These are phyloP conservation scores for Pelusios castaneus DNA, from an alignment of 2,113 vertebrate genomes.

Conservation along the genomic window DNA sequence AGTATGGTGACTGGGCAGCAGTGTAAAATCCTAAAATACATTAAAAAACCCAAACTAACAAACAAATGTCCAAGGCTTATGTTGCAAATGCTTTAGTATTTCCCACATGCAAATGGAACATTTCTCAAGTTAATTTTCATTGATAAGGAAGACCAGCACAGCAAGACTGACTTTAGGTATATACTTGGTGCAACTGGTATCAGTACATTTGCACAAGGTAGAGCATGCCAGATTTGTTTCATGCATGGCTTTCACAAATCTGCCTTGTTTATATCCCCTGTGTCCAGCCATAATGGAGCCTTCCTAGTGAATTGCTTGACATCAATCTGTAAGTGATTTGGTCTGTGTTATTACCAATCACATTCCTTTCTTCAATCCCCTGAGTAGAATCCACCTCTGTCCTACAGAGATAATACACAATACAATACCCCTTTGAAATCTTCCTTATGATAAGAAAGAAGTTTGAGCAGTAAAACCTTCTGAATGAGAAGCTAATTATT, in stretches of 20 bases:
- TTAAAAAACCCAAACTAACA: neutral
- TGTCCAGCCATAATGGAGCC: neutral
- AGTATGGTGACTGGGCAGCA: neutral
- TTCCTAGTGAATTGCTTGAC: neutral
- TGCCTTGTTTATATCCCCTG: neutral
- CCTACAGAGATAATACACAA: neutral
- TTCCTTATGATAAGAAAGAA: neutral
- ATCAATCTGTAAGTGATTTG: neutral
- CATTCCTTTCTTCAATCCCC: neutral
- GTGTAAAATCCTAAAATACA: neutral
- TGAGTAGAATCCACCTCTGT: neutral
- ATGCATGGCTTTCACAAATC: neutral
- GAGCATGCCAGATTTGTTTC: neutral
- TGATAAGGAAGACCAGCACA: neutral
- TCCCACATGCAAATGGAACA: neutral
- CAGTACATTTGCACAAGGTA: neutral
- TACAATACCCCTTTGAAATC: neutral
- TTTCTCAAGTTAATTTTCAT: neutral
- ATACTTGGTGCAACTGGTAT: neutral
- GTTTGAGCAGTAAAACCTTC: neutral
- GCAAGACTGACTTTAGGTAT: neutral
- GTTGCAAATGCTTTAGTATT: neutral
- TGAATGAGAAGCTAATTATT: neutral
- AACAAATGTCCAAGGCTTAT: neutral
- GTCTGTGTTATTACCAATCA: neutral